Conservation (phyloP, 2,888 invertebrate genomes). For the Carabus problematicus region DNA sequence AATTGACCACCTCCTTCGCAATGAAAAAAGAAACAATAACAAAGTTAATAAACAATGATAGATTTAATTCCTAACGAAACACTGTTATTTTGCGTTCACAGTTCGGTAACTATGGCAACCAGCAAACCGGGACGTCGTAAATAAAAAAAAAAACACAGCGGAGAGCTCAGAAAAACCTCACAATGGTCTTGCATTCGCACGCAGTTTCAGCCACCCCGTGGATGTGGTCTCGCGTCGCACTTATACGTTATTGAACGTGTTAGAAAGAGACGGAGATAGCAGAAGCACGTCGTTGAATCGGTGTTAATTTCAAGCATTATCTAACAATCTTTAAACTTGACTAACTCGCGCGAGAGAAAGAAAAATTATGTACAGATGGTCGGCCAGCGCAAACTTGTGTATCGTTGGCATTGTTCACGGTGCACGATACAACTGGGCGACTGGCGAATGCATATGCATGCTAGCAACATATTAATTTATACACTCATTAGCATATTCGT, state of each 20-base stretch:
- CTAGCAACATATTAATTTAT: slow-evolving; percentile 63
- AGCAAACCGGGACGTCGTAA: slow-evolving; percentile 58
- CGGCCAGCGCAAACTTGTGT: slow-evolving; percentile 52
- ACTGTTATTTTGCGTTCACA: slow-evolving; percentile 57
- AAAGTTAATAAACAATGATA: slow-evolving; percentile 46
- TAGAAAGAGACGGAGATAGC: slow-evolving; percentile 47
- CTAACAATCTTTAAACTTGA: slow-evolving; percentile 62
- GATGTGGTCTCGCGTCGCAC: slow-evolving; percentile 44
- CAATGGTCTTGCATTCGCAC: slow-evolving; percentile 52
- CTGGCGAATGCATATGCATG: slow-evolving; percentile 60
- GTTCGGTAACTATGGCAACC: slow-evolving; percentile 57
- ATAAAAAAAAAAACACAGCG: slow-evolving; percentile 54
- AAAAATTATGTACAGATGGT: slow-evolving; percentile 59
- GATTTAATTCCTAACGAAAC: slow-evolving; percentile 48
- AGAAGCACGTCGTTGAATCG: slow-evolving; percentile 52
- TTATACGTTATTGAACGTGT: slow-evolving; percentile 33
- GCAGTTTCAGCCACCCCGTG: slow-evolving; percentile 39
- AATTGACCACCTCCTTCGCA: no score
- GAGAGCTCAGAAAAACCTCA: slow-evolving; percentile 51
- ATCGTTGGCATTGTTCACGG: slow-evolving; percentile 54
- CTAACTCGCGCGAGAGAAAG: slow-evolving; percentile 61
- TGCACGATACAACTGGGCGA: slow-evolving; percentile 49
- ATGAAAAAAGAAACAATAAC: slow-evolving; percentile 48
- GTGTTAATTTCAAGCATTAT: slow-evolving; percentile 62
- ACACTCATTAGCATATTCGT: slow-evolving; percentile 62